Evolutionary conservation across 2,113 vertebrate species (phyloP).

Genomic region (Pelmatolapia mariae): DNA sequence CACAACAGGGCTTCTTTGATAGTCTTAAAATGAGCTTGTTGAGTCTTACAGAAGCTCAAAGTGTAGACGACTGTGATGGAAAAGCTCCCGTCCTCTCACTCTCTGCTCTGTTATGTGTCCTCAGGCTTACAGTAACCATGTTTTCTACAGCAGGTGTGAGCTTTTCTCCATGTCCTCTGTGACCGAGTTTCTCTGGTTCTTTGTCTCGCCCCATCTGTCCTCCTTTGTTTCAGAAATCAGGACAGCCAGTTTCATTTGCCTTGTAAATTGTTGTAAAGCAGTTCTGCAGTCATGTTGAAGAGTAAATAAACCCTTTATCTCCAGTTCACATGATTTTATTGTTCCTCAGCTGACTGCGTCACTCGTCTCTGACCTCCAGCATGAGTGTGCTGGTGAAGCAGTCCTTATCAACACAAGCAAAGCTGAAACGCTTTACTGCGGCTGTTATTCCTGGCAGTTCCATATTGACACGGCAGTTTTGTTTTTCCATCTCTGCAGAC

Average conservation of each 20-base stretch:
- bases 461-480: not conserved
- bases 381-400: not conserved
- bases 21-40: not conserved
- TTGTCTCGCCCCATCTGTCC: not conserved
- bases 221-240: not conserved
- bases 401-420: not conserved
- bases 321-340: not conserved
- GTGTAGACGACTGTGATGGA: not conserved
- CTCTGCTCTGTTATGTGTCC: not conserved
- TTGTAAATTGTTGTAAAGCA: not conserved
- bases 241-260: not conserved
- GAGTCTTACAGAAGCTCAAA: not conserved
- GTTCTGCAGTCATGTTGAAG: not conserved
- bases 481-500: constrained; percentile 73
- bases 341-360: not conserved
- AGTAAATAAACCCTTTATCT: not conserved
- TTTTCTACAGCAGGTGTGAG: not conserved
- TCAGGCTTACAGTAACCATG: not conserved
- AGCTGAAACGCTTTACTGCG: not conserved
- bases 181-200: not conserved
- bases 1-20: not conserved
- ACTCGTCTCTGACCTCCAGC: not conserved
- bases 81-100: not conserved
- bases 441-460: not conserved
- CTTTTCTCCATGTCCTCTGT: not conserved